Conservation (phyloP, 2,888 invertebrate genomes). For the Nymphalis c-album region DNA sequence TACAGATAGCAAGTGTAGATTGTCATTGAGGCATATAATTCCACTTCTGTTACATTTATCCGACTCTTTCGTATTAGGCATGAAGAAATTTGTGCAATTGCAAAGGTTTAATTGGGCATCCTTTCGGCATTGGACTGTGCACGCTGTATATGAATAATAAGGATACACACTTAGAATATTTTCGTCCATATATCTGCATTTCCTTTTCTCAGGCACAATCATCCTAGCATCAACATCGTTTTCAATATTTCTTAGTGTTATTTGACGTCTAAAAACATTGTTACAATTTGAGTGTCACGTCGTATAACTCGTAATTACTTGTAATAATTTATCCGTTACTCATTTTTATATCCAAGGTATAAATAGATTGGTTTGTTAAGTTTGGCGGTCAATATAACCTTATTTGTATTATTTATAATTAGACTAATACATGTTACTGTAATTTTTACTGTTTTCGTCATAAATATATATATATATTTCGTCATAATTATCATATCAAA, state of each 20-base stretch:
- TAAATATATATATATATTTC: no score
- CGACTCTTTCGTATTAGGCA: conserved; percentile 83
- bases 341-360: no score
- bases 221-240: conserved; percentile 85
- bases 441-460: no score
- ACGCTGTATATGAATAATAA: conserved; percentile 86
- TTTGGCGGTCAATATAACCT: no score
- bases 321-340: no score
- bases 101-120: conserved; percentile 84
- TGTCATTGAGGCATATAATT: conserved; percentile 83
- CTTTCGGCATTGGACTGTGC: conserved; percentile 87
- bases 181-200: conserved; percentile 88
- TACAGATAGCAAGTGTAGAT: conserved; percentile 84
- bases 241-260: conserved; percentile 83
- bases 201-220: conserved; percentile 84
- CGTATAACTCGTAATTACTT: no score
- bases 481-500: no score
- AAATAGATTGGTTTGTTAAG: no score
- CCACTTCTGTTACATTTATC: conserved; percentile 84
- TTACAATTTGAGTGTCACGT: background rate
- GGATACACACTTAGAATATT: conserved; percentile 79
- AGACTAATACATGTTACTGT: no score
- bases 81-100: conserved; percentile 86
- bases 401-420: no score
- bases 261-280: conserved; percentile 56